Evolutionary conservation across 1,140 invertebrate genomes (phyloP), one percentile per base, ranked within the genome.

Genomic region (Notospermus geniculatus): DNA sequence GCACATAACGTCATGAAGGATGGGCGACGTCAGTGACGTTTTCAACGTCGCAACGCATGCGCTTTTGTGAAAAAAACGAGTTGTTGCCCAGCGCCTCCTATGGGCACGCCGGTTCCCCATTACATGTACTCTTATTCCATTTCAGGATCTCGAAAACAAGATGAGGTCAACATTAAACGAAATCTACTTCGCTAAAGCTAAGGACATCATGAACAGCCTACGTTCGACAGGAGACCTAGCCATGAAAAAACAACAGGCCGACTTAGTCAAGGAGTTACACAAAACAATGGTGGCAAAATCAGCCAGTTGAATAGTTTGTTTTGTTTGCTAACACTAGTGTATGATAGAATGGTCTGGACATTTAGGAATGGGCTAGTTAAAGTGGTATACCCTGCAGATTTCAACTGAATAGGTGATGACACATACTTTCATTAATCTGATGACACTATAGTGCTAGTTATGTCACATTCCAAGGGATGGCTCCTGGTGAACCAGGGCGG

Each of bases 81-180:
- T n/a, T n/a, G n/a, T n/a, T n/a, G n/a, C n/a, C n/a, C n/a, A n/a
- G n/a, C n/a, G n/a, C n/a, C n/a, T n/a, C n/a, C n/a, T n/a, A n/a
- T n/a, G n/a, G n/a, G n/a, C n/a, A n/a, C n/a, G n/a, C n/a, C n/a
- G n/a, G n/a, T n/a, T n/a, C n/a, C n/a, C n/a, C n/a, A n/a, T n/a
- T n/a, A 53, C 17, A n/a, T 62, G n/a, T 41, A 50, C 36, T 60
- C 39, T 59, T 52, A 58, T 69, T 89, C 58, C 92, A 89, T 92
- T 94, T 0, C 91, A 98, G 83, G 97, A 99, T 71, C 97, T 98
- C 94, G 97, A 99, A 78, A 99, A 98, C 80, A 99, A 98, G 87
- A 99, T 99, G 74, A 87, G 97, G 67, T 95, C 93, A 75, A 98
- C 95, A 0, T 83, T 99, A 56, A 98, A 98, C 78, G 94, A 98